phyloP scores from a whole-genome alignment of 2,113 vertebrate genomes.

The Hyla sarda region DNA sequence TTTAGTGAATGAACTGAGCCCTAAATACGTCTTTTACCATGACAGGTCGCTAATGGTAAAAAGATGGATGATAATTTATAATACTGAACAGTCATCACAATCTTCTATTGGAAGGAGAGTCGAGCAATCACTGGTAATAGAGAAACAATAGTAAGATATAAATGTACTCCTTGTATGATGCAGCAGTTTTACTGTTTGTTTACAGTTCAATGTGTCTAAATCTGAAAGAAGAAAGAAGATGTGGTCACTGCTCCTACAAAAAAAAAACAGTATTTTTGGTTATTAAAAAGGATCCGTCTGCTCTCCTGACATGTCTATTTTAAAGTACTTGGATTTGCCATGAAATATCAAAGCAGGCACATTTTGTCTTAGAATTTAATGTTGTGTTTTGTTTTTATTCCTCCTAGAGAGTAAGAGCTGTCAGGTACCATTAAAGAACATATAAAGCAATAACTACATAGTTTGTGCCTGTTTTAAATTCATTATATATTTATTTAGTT shows the following conservation, averaged over 20 bases:
- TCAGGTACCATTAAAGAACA: not conserved
- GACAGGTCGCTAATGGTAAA: constrained; percentile 20
- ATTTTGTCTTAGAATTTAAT: not conserved
- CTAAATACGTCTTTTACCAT: constrained; percentile 11
- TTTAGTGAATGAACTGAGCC: constrained; percentile 33
- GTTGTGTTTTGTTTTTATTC: not conserved
- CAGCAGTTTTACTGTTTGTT: not conserved
- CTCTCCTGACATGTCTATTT: not conserved
- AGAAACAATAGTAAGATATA: not conserved
- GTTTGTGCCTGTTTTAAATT: too few relatives aligned
- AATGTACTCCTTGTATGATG: not conserved
- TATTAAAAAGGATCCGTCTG: not conserved
- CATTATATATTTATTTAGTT: too few relatives aligned
- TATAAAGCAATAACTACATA: too few relatives aligned
- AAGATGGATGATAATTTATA: constrained; percentile 17
- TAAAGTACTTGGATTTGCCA: not conserved
- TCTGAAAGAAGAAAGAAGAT: not conserved
- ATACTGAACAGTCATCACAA: constrained; percentile 1
- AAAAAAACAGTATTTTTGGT: not conserved
- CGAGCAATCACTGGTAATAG: constrained; percentile 12
- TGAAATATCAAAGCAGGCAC: not conserved
- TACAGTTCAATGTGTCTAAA: not conserved
- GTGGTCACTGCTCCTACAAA: too few relatives aligned
- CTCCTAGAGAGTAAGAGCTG: not conserved
- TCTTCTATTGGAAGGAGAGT: not conserved